Percentiles rank a stretch among this genome's conserved stretches.
These are phyloP conservation scores for Drosophila nr. medialis DNA, from an alignment of 2,888 invertebrate genomes.

Conservation along the genomic window DNA sequence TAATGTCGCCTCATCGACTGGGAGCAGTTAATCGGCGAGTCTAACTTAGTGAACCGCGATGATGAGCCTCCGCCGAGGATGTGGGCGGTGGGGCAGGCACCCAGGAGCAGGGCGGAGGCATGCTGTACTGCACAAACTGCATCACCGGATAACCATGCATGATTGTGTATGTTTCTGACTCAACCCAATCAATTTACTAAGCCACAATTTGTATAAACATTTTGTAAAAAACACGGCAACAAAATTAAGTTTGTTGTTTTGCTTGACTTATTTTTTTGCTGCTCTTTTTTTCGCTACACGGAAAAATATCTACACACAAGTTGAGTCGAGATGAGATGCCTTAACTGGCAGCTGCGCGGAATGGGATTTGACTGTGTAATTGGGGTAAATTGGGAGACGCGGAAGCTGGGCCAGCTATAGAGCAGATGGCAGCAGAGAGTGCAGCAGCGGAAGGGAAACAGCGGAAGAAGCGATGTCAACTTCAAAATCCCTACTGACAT, in stretches of 20 bases:
- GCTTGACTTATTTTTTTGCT: conserved; percentile 13
- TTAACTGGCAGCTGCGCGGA: conserved; percentile 67
- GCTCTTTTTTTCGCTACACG: conserved; percentile 44
- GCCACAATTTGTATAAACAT: conserved; percentile 1
- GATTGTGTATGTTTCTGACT: neutral
- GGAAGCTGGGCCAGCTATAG: conserved; percentile 25
- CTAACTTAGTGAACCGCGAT: conserved; percentile 64
- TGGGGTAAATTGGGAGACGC: conserved; percentile 38
- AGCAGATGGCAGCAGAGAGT: conserved; percentile 26
- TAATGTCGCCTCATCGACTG: neutral
- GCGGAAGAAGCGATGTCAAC: conserved; percentile 59
- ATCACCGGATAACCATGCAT: conserved; percentile 89
- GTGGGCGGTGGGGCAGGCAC: conserved; percentile 81
- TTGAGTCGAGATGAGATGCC: conserved; percentile 40
- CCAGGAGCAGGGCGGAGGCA: conserved; percentile 85
- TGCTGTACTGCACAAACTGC: conserved; percentile 88
- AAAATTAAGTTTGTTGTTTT: conserved; percentile 1
- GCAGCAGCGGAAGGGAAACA: conserved; percentile 62
- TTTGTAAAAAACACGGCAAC: neutral
- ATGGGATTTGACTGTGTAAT: conserved; percentile 17
- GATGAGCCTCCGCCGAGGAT: conserved; percentile 74
- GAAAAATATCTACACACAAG: conserved; percentile 78
- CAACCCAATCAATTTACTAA: neutral
- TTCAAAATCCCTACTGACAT: conserved; percentile 75
- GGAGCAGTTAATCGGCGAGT: neutral